Evolutionary conservation across 2,797 vertebrate species (phyloP).

Genomic region (Taeniopygia guttata): DNA sequence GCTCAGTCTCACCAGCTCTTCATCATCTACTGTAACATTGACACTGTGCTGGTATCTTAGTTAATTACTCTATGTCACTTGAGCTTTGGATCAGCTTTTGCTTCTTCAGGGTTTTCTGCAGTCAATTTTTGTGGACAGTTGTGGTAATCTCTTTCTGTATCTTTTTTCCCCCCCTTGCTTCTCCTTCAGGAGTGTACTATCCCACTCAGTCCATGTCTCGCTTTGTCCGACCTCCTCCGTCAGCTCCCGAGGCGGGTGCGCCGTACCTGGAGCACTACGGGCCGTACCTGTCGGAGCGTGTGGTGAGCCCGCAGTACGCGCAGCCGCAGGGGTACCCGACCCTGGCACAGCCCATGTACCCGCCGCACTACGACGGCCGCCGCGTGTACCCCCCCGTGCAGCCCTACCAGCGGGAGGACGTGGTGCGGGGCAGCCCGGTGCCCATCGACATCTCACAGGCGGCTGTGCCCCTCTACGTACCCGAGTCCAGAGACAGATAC

Average conservation of each 20-base stretch:
- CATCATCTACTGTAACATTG: neutral
- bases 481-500: slow-evolving; percentile 89
- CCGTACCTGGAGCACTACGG: neutral
- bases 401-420: slow-evolving; percentile 79
- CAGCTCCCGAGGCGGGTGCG: rapidly evolving
- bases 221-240: neutral
- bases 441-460: slow-evolving; percentile 86
- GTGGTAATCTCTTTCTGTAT: neutral
- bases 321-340: neutral
- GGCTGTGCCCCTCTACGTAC: slow-evolving; percentile 85
- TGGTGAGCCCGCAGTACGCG: slow-evolving; percentile 2
- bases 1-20: neutral
- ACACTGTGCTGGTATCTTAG: neutral
- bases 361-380: neutral
- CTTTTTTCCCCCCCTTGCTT: neutral
- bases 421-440: slow-evolving; percentile 89
- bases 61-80: neutral
- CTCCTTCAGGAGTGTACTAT: slow-evolving; percentile 86
- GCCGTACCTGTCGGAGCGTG: neutral
- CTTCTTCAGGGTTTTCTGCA: neutral
- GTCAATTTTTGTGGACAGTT: neutral
- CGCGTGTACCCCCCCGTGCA: neutral
- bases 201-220: slow-evolving; percentile 79
- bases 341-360: neutral
- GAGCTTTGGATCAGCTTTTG: neutral